phyloP scores from a whole-genome alignment of 2,797 vertebrate genomes.

The Mareca penelope region DNA sequence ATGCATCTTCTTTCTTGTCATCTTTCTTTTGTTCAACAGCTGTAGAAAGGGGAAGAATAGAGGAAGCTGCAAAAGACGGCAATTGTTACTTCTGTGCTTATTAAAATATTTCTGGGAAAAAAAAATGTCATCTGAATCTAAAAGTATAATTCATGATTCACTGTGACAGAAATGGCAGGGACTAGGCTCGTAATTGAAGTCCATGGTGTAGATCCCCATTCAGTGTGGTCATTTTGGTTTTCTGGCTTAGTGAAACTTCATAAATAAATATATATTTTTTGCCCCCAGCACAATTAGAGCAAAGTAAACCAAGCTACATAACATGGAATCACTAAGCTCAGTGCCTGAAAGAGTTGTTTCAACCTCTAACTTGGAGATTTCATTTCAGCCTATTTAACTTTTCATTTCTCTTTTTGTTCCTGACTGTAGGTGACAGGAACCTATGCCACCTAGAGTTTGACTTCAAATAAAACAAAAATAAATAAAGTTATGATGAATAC shows the following conservation, averaged over 20 bases:
- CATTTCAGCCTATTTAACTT: slow-evolving; percentile 16
- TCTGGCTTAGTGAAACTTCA: not conserved
- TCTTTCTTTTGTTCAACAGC: not conserved
- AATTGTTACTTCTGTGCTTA: not conserved
- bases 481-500: slow-evolving; percentile 22
- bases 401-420: slow-evolving; percentile 1
- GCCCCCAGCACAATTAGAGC: not conserved
- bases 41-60: not conserved
- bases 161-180: not conserved
- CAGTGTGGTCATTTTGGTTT: not conserved
- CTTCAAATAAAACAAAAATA: slow-evolving; percentile 44
- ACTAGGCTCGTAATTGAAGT: not conserved
- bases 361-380: not conserved
- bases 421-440: not conserved
- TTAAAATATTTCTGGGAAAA: not conserved
- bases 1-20: not conserved
- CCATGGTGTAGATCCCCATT: not conserved
- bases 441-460: not conserved
- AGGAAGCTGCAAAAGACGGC: not conserved
- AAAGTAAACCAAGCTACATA: not conserved
- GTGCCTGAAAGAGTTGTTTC: not conserved
- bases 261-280: not conserved
- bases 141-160: not conserved
- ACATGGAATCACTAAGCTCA: not conserved
- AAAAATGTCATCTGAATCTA: not conserved